These are phyloP conservation scores for Mesocricetus auratus DNA, from an alignment of 2,113 vertebrate species.

Conservation along the genomic window DNA sequence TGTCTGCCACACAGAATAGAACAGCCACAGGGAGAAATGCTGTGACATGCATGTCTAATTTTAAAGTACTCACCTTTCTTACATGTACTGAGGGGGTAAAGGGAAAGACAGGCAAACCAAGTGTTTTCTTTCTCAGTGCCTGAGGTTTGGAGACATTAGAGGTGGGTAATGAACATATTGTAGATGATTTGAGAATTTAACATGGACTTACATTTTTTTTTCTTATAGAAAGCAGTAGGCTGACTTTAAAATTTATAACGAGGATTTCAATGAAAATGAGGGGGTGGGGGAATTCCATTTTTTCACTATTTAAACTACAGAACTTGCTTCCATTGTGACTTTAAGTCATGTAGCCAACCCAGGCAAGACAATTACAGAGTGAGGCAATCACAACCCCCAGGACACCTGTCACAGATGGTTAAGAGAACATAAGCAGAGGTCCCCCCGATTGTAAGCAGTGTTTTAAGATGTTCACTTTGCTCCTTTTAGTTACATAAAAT, in stretches of 20 bases:
- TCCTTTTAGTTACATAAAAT: conserved; percentile 86
- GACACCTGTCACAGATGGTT: conserved; percentile 76
- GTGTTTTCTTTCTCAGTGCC: not conserved
- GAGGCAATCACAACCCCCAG: conserved; percentile 70
- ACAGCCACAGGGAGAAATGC: not conserved
- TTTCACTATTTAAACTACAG: conserved; percentile 65
- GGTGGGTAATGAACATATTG: not conserved
- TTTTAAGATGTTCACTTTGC: conserved; percentile 87
- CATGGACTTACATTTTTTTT: not conserved
- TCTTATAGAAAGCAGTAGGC: not conserved
- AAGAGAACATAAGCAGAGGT: conserved; percentile 81
- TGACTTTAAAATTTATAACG: conserved; percentile 37
- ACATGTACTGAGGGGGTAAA: not conserved
- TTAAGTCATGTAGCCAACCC: conserved; percentile 38
- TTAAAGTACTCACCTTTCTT: not conserved
- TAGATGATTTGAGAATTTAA: not conserved
- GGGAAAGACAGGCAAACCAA: not conserved
- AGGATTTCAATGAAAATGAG: not conserved
- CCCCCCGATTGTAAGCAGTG: conserved; percentile 81
- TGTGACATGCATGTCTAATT: not conserved
- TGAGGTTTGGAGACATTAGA: not conserved
- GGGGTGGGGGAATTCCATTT: conserved; percentile 62
- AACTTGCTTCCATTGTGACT: conserved; percentile 44
- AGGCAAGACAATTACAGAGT: conserved; percentile 76
- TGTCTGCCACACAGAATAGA: not conserved